Evolutionary conservation across 2,888 invertebrate genomes (phyloP), one percentile per base, ranked within the genome.

Genomic region (Diplolepis rosae): DNA sequence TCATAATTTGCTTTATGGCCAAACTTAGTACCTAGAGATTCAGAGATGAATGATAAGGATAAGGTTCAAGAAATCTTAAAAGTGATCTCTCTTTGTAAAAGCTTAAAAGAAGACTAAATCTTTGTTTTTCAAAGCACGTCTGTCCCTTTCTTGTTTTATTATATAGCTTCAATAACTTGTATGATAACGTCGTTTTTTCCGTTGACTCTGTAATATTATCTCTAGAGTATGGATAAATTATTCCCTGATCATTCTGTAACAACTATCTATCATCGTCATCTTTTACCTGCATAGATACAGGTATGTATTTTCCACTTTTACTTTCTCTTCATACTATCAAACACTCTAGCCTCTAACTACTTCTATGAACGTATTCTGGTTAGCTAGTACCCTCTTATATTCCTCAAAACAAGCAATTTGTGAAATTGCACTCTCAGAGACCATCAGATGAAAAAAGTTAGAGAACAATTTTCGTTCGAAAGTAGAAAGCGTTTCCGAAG

Each of bases 311-410:
- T 61, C 39, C 39, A 39, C 61, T 61, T 61, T 61, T 61, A 35
- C 61, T 61, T 61, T 61, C 61, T 61, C 61, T 61, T 13, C 35
- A 32, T 56, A 39, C n/a, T 39, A 61, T 61, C 39, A n/a, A 24
- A 24, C 39, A 61, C n/a, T 52, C 32, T 45, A 18, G 4, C 45
- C n/a, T 52, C 32, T 45, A 18, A 9, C 45, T 9, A 9, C 18
- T 18, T 45, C 18, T 18, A 18, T 2, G 13, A 15, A 15, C 18
- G 45, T 9, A 45, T 15, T 45, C 45, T 45, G 18, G 45, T 45
- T 18, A 45, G 9, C 18, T 18, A 45, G 15, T 42, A 42, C 6
- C 42, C n/a, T n/a, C n/a, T n/a, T n/a, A 42, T 42, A 42, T 42
- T n/a, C 32, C 13, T 22, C 13, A 56, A 22, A 56, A 56, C 32